Evolutionary conservation across 2,797 vertebrate species (phyloP).

Genomic region (Paratrypauchen microcephalus): DNA sequence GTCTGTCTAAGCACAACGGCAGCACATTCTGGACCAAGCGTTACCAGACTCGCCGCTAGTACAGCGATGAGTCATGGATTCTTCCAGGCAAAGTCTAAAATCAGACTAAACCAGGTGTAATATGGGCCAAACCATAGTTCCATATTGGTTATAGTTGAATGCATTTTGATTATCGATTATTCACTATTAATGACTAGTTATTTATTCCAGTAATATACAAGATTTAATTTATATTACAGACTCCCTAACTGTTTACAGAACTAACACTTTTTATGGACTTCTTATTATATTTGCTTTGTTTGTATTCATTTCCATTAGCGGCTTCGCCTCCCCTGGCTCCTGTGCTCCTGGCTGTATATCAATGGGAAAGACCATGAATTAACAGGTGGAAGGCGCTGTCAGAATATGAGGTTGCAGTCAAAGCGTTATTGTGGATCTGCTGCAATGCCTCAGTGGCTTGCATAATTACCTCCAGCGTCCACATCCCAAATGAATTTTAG

Average conservation of each 20-base stretch:
- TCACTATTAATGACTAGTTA: not conserved
- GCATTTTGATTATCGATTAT: too few relatives aligned
- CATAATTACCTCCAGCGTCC: slow-evolving; percentile 58
- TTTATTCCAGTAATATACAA: not conserved
- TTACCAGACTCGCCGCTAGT: too few relatives aligned
- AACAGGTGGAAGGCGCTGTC: slow-evolving; percentile 65
- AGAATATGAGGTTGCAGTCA: slow-evolving; percentile 65
- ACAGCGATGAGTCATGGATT: too few relatives aligned
- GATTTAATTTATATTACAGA: not conserved
- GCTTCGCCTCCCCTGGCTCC: slow-evolving; percentile 53
- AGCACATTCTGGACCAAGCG: too few relatives aligned
- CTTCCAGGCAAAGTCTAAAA: too few relatives aligned
- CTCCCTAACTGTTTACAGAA: not conserved
- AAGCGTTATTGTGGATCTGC: slow-evolving; percentile 63
- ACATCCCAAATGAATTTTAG: slow-evolving; percentile 62
- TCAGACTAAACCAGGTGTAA: too few relatives aligned
- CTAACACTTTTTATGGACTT: slow-evolving; percentile 9
- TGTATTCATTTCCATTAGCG: slow-evolving; percentile 66
- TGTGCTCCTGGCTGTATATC: slow-evolving; percentile 55
- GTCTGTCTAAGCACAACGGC: too few relatives aligned
- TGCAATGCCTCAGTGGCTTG: slow-evolving; percentile 62
- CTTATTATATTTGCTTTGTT: slow-evolving; percentile 51
- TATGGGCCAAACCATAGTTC: too few relatives aligned
- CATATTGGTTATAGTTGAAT: too few relatives aligned
- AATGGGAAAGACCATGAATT: slow-evolving; percentile 57